Evolutionary conservation across 2,888 invertebrate genomes (phyloP), one percentile per base, ranked within the genome.

Genomic region (Camponotus fellah): DNA sequence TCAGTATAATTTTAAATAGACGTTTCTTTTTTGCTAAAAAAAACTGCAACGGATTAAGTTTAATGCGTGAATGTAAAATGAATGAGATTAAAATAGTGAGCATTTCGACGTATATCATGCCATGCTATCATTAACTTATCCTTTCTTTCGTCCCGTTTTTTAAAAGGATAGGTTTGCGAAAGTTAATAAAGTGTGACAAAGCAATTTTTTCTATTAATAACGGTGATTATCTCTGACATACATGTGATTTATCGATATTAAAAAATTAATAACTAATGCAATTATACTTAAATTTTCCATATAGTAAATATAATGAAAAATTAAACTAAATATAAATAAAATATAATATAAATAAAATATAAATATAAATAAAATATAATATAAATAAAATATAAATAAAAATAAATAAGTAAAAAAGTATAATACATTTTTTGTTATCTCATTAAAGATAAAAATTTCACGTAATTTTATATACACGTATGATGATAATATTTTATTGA

Each of bases 71-170:
- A 26, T 26, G 26, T 37, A 43, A 10, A 17, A 12, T 58, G 34
- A 79, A 69, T 68, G 14, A 40, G 17, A 8, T 8, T 9, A 58
- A 71, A 79, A 37, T 72, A 71, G 21, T 49, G 14, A 46, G 21
- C 12, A 53, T 69, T 69, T 60, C 12, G 3, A 60, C 34, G 56
- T 43, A 43, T 17, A 37, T 60, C 43, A 58, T 21, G 58, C 69
- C 46, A 71, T 17, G 21, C 60, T 34, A 21, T 72, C 60, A 71
- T 79, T 79, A 79, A 79, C 46, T 60, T 71, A 34, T 79, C 46
- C 32, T 71, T 58, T 71, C n/a, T 40, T 60, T 58, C 34, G 0
- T 10, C 21, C 6, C 21, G 17, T 69, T 58, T 58, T 69, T 58
- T 43, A 71, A 58, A 10, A 79, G 56, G 2, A 58, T 69, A 43